These are phyloP conservation scores for Euthynnus affinis DNA, from an alignment of 2,797 vertebrate species.

Conservation along the genomic window DNA sequence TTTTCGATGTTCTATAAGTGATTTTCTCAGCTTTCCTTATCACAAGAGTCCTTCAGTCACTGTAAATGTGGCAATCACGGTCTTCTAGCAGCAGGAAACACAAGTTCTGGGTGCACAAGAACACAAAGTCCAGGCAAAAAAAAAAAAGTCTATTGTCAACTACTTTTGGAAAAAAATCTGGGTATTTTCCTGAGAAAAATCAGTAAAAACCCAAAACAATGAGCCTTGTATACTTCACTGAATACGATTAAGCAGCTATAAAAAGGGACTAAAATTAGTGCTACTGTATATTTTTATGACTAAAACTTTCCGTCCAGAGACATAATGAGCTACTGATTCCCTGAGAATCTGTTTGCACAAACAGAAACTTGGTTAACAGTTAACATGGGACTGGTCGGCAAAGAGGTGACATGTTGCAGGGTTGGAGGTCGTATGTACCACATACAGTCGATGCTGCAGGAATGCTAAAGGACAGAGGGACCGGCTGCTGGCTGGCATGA, in stretches of 20 bases:
- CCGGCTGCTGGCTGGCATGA: slow-evolving; percentile 69
- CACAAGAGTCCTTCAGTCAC: not conserved
- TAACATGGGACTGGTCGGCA: slow-evolving; percentile 21
- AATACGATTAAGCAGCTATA: not conserved
- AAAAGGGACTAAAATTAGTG: not conserved
- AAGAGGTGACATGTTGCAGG: slow-evolving; percentile 64
- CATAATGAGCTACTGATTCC: not conserved
- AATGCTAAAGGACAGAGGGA: slow-evolving; percentile 71
- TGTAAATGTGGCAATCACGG: not conserved
- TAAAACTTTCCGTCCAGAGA: too few species aligned
- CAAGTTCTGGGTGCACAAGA: not conserved
- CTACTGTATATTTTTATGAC: not conserved
- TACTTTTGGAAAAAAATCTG: not conserved
- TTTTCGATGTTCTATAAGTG: slow-evolving; percentile 10
- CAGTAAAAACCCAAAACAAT: not conserved
- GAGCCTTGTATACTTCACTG: not conserved
- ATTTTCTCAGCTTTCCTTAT: slow-evolving; percentile 6
- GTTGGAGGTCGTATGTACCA: slow-evolving; percentile 56
- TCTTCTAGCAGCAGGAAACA: not conserved
- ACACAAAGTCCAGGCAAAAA: not conserved
- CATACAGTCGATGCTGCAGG: slow-evolving; percentile 53
- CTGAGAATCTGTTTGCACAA: not conserved
- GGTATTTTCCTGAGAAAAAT: not conserved
- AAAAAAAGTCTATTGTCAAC: not conserved
- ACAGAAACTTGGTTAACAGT: slow-evolving; percentile 20